phyloP scores from a whole-genome alignment of 2,797 vertebrate genomes.

The Picus viridis region DNA sequence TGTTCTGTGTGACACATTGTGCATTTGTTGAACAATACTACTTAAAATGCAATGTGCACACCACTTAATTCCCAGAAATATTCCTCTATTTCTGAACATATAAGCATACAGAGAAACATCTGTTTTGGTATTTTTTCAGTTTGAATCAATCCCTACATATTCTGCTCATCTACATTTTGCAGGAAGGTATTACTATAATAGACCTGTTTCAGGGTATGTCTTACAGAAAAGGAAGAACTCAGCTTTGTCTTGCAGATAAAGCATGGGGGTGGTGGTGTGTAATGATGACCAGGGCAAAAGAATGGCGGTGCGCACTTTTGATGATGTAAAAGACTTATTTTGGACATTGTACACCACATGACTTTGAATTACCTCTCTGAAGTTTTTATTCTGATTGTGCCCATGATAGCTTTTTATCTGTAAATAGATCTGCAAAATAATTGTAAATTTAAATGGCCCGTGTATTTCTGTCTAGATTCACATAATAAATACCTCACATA shows the following conservation, averaged over 20 bases:
- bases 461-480: background rate
- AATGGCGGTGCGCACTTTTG: background rate
- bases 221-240: background rate
- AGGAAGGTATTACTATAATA: background rate
- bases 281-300: background rate
- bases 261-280: background rate
- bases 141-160: background rate
- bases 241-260: background rate
- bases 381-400: background rate
- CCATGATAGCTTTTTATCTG: background rate
- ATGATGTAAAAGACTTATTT: background rate
- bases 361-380: background rate
- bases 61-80: background rate
- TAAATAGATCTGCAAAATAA: background rate
- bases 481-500: background rate
- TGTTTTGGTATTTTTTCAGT: background rate
- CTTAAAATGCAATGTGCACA: background rate
- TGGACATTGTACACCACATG: fast-evolving
- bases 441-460: background rate
- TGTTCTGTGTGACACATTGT: background rate
- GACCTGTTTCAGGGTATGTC: background rate
- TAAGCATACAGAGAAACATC: background rate
- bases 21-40: background rate
- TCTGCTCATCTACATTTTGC: background rate
- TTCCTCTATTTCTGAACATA: background rate